Base-by-base conservation (phyloP, 37 sponge, comb jelly and placozoan species). In the Ianthella basta region DNA sequence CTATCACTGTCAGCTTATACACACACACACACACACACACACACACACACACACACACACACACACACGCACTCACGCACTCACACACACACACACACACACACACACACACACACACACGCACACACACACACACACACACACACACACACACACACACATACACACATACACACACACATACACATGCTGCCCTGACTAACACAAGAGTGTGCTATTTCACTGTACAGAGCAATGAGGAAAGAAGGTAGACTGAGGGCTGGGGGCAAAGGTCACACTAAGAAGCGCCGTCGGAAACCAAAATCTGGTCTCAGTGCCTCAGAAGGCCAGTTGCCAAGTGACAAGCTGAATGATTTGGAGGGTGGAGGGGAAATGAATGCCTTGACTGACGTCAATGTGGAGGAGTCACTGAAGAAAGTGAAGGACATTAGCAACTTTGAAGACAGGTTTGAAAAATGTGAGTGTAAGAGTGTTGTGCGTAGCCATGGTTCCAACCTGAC, bases 281-380 rank as follows among this genome's bases (percentile, higher is more conserved):
- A 44, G 50, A 44, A 44, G 50, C 50, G 50, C 6, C 50, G 3
- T 8, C 3, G 50, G 50, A 44, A 44, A 44, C 3, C 50, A 3
- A 44, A 44, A 8, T 8, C 50, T 10, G 50, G 50, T 8, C 8
- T 10, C 50, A 44, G 50, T 44, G 6, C 50, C 50, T 44, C 50
- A 44, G 8, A 44, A 8, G 50, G 50, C 50, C 50, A 3, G 50
- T 44, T 8, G 8, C 50, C 50, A 44, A 44, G 50, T 83, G 96
- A 95, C 0, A 96, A 98, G 83, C 94, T 90, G 41, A 94, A 98
- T 79, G 99, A 96, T 66, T 87, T 98, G 0, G 96, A 94, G 81
- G 99, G 94, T 10, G 8, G 50, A 8, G 6, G 3, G 50, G 6
- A 44, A 44, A 8, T 44, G 59, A 27, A 44, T 44, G 50, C 23